Evolutionary conservation across 2,797 vertebrate genomes (phyloP).

Genomic region (Pantherophis alleghaniensis): DNA sequence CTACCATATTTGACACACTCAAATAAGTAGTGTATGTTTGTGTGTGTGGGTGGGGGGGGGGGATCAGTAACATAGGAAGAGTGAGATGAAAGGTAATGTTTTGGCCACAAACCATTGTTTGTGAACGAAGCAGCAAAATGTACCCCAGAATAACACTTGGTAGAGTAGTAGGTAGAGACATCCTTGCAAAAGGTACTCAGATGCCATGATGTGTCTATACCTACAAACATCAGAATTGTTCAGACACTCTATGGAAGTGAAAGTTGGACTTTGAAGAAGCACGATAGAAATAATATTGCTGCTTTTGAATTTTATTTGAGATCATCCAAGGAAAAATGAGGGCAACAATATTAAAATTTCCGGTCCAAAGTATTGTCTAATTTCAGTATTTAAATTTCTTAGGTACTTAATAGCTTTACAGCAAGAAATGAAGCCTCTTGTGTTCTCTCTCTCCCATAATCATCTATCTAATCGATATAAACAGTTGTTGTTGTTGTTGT

Average conservation of each 20-base stretch:
- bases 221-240: background rate
- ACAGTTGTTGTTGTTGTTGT: background rate
- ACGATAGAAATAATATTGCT: background rate
- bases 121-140: background rate
- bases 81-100: background rate
- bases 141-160: background rate
- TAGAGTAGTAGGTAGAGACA: background rate
- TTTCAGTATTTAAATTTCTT: background rate
- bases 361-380: background rate
- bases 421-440: background rate
- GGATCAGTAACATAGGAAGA: background rate
- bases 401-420: background rate
- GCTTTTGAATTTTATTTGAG: background rate
- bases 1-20: background rate
- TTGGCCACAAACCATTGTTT: background rate
- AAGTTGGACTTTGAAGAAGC: background rate
- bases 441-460: background rate
- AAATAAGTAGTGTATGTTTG: background rate
- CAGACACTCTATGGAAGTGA: background rate
- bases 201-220: background rate
- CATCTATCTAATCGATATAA: background rate
- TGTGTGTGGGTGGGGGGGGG: too few relatives aligned
- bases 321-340: background rate
- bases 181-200: background rate
- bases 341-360: background rate